A percentile compares a stretch with the other conserved stretches of the same genome.
Evolutionary conservation across 2,888 invertebrate genomes (phyloP).

Genomic region (Lissonota sp.): DNA sequence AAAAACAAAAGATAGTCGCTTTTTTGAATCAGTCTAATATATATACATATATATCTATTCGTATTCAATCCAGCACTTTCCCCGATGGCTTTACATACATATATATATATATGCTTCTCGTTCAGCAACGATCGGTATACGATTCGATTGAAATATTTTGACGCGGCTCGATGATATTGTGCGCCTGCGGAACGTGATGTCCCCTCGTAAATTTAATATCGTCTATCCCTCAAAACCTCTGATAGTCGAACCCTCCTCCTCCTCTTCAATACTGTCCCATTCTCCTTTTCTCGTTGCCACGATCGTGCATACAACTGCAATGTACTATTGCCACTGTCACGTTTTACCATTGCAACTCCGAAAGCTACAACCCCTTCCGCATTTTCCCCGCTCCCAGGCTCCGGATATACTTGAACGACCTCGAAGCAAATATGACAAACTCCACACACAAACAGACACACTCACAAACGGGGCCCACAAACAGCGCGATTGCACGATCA

Average conservation of each 20-base stretch:
- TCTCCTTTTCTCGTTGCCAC: background rate
- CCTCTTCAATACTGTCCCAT: background rate
- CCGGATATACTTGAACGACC: slow-evolving; percentile 53
- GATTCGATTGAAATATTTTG: slow-evolving; percentile 69
- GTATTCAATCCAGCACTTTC: slow-evolving; percentile 8
- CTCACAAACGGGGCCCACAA: too few species aligned
- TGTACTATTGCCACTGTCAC: slow-evolving; percentile 22
- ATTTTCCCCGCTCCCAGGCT: background rate
- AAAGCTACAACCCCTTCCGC: background rate
- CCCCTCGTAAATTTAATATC: slow-evolving; percentile 67
- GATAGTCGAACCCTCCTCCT: slow-evolving; percentile 25
- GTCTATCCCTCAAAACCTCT: slow-evolving; percentile 54
- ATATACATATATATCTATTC: slow-evolving; percentile 1
- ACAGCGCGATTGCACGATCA: too few species aligned
- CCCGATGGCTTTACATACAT: too few species aligned
- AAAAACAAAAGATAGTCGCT: too few species aligned
- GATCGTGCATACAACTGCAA: background rate
- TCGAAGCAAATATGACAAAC: slow-evolving; percentile 55
- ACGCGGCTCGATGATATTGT: slow-evolving; percentile 61
- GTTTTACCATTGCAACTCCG: slow-evolving; percentile 14
- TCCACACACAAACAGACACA: background rate
- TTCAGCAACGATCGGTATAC: slow-evolving; percentile 41
- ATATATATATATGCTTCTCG: slow-evolving; percentile 30
- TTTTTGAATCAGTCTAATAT: too few species aligned
- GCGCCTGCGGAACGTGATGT: slow-evolving; percentile 51